Base-by-base conservation (phyloP, 1,140 invertebrate genomes). In the Lineus longissimus region DNA sequence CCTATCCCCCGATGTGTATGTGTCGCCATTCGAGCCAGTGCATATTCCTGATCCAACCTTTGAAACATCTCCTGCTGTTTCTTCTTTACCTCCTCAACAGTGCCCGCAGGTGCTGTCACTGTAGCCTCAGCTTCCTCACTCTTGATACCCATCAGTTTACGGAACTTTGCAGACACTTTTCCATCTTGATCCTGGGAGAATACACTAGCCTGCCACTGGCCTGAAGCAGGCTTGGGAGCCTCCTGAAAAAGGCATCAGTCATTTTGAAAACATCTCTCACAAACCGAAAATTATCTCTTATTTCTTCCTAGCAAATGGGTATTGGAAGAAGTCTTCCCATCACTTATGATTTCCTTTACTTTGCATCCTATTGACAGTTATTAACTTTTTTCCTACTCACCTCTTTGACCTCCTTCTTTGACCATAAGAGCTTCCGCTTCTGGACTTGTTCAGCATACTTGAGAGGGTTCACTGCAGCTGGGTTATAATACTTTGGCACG, bases 121-220 rank as follows among this genome's bases (percentile, higher is more conserved):
- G 89, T 51, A 6, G 65, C 60, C n/a, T 60, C 56, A 6, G 33
- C 19, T 89, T 68, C 69, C 29, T 84, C 86, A 23, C 86, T 86
- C 79, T 91, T 94, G 54, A 97, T 95, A 43, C 95, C 95, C 94
- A 97, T 97, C 11, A 97, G 82, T 67, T 94, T 86, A 81, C 94
- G 91, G 80, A 97, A 97, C 82, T 97, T 97, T n/a, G 89, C 92
- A 0, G 91, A 89, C 62, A 94, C 89, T 83, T 92, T 89, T 43
- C 92, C 93, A 82, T 95, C 94, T 33, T 89, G 86, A 82, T 95
- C 93, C 74, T 93, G 88, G 0, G 90, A 88, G 79, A 96, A 94
- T 29, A 88, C 89, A 56, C 73, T 74, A 17, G 70, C 70, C 62
- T 73, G 70, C 79, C 72, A 81, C 69, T 75, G 73, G 33, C 19